Conservation (phyloP, 2,113 vertebrate species). For the Phaethon lepturus region DNA sequence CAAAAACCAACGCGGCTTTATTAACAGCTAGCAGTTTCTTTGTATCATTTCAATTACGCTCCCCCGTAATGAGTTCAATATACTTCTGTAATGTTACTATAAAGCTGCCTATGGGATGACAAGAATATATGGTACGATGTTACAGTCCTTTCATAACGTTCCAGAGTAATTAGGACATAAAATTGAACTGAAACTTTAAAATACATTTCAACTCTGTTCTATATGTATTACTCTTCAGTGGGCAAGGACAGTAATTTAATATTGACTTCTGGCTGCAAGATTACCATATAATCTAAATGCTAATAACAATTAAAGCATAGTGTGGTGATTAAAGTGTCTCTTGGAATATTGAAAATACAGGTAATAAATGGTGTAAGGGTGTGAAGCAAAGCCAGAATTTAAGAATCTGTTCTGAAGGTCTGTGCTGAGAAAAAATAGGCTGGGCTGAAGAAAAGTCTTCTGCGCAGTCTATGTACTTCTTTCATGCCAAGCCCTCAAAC, state of each 20-base stretch:
- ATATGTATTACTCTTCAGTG: background rate
- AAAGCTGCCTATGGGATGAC: conserved; percentile 46
- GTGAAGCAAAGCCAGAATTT: background rate
- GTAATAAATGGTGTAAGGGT: conserved; percentile 5
- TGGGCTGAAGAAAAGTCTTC: background rate
- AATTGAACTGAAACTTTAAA: conserved; percentile 62
- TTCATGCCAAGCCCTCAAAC: background rate
- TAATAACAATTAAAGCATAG: conserved; percentile 65
- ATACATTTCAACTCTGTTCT: conserved; percentile 29
- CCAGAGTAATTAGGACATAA: conserved; percentile 69
- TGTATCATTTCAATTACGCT: conserved; percentile 3
- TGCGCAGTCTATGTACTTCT: background rate
- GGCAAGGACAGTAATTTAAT: conserved; percentile 71
- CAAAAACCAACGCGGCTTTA: background rate
- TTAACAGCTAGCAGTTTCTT: background rate
- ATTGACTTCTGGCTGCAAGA: conserved; percentile 59
- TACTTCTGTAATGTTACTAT: background rate
- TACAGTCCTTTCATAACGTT: conserved; percentile 38
- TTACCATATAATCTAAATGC: conserved; percentile 73
- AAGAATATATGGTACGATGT: conserved; percentile 38
- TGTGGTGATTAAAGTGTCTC: conserved; percentile 50
- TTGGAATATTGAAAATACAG: conserved; percentile 36
- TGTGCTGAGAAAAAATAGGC: background rate
- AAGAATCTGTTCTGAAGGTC: background rate
- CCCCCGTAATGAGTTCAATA: conserved; percentile 19